A percentile compares a stretch with the other conserved stretches of the same genome.
Conservation (phyloP, 2,888 invertebrate species). For the Antheraea assamensis region DNA sequence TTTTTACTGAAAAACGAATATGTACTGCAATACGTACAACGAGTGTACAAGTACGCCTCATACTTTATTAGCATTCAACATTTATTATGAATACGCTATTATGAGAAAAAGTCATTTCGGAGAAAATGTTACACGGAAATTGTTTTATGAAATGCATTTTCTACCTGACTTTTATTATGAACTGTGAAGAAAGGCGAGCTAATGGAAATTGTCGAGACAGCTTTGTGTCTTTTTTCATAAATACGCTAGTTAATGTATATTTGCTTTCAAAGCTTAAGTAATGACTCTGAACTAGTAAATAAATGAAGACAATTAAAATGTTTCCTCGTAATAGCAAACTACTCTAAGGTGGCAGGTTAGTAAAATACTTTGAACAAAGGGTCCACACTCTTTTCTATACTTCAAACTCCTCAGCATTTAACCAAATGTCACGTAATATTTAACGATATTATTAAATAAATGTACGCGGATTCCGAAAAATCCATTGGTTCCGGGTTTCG, state of each 20-base stretch:
- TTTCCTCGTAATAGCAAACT: no score
- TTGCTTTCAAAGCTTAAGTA: background rate
- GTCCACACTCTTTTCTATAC: no score
- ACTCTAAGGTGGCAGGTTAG: no score
- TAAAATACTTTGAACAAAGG: no score
- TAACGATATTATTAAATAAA: no score
- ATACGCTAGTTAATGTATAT: background rate
- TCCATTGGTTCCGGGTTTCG: no score
- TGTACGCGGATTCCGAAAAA: no score
- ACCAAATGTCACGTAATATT: no score
- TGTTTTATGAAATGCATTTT: conserved; percentile 19
- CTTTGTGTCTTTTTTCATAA: background rate
- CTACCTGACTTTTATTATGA: conserved; percentile 8
- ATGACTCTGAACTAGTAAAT: background rate
- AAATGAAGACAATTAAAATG: background rate
- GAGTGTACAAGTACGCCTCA: background rate
- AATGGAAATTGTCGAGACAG: conserved; percentile 1
- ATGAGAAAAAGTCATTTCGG: conserved; percentile 1
- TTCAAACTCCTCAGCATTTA: no score
- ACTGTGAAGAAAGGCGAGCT: background rate
- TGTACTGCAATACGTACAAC: no score
- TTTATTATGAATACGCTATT: background rate
- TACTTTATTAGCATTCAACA: background rate
- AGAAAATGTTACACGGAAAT: conserved; percentile 7
- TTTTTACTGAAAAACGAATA: no score